A percentile compares a stretch with the other conserved stretches of the same genome.
These are phyloP conservation scores for Poicephalus gulielmi DNA, from an alignment of 2,113 vertebrate genomes.

Conservation along the genomic window DNA sequence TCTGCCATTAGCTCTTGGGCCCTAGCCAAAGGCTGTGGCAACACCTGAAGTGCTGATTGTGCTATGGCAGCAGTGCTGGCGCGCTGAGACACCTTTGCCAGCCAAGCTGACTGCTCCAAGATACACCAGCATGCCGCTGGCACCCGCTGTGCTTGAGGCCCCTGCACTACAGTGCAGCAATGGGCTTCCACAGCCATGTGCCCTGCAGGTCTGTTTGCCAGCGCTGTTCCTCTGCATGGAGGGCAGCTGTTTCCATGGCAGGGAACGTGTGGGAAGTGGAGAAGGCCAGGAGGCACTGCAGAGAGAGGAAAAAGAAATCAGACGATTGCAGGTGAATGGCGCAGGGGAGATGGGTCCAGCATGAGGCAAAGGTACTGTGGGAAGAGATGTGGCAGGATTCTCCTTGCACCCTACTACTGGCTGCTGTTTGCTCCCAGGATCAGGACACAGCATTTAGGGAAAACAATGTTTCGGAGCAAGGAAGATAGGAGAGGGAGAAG, in stretches of 20 bases:
- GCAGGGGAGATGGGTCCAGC: neutral
- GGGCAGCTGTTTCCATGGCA: neutral
- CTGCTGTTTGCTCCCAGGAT: neutral
- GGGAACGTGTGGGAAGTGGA: neutral
- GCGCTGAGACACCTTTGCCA: neutral
- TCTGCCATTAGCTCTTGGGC: conserved; percentile 33
- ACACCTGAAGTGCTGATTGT: conserved; percentile 20
- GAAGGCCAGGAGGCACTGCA: neutral
- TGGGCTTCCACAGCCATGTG: fast-evolving
- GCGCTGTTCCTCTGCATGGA: neutral
- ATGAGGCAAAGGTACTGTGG: neutral
- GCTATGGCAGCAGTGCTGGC: neutral
- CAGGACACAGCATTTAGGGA: neutral
- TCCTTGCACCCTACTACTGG: neutral
- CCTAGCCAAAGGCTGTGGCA: neutral
- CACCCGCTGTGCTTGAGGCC: fast-evolving
- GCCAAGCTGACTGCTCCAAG: neutral
- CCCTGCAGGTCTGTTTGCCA: neutral
- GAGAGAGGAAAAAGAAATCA: neutral
- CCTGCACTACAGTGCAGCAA: fast-evolving
- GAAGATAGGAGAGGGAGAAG: neutral
- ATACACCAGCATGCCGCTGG: fast-evolving
- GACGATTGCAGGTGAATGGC: neutral
- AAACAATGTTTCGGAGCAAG: neutral
- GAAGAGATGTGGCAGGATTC: neutral